A percentile compares a stretch with the other conserved stretches of the same genome.
Conservation (phyloP, 2,797 vertebrate genomes). For the Fundulus diaphanus region DNA sequence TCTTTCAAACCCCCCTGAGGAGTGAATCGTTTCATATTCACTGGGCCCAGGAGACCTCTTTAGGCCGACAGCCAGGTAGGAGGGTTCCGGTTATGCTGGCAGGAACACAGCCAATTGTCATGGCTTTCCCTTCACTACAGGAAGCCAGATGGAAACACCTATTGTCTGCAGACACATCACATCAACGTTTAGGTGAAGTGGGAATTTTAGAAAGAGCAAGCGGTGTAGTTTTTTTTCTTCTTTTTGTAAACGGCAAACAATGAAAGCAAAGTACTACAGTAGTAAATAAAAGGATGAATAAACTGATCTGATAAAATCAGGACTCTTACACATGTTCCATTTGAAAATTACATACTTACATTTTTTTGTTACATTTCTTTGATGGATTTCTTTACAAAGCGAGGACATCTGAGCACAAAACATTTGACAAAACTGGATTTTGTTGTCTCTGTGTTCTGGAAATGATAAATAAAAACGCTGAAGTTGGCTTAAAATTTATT, state of each 20-base stretch:
- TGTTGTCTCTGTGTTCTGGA: neutral
- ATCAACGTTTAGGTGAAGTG: slow-evolving; percentile 46
- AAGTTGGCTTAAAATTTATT: neutral
- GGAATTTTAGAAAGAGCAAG: slow-evolving; percentile 60
- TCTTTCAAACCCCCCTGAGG: slow-evolving; percentile 38
- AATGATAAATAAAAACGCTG: neutral
- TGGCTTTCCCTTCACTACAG: slow-evolving; percentile 73
- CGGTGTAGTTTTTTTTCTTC: slow-evolving; percentile 29
- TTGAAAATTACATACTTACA: neutral
- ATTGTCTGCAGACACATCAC: slow-evolving; percentile 74
- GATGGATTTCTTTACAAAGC: neutral
- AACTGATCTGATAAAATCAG: neutral
- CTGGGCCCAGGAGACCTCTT: slow-evolving; percentile 58
- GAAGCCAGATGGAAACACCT: slow-evolving; percentile 66
- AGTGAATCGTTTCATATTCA: slow-evolving; percentile 47
- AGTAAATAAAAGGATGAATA: neutral
- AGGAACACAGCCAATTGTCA: slow-evolving; percentile 54
- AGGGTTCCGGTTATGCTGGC: slow-evolving; percentile 42
- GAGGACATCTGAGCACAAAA: neutral
- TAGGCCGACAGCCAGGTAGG: slow-evolving; percentile 64
- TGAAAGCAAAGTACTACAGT: neutral
- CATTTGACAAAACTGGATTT: neutral
- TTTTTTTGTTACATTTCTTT: too few relatives aligned
- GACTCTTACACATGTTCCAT: neutral
- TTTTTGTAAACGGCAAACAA: slow-evolving; percentile 21